Percentiles rank a stretch among this genome's conserved stretches.
phyloP scores from a whole-genome alignment of 1,140 invertebrate species.

The Atopsyche davidsoni region DNA sequence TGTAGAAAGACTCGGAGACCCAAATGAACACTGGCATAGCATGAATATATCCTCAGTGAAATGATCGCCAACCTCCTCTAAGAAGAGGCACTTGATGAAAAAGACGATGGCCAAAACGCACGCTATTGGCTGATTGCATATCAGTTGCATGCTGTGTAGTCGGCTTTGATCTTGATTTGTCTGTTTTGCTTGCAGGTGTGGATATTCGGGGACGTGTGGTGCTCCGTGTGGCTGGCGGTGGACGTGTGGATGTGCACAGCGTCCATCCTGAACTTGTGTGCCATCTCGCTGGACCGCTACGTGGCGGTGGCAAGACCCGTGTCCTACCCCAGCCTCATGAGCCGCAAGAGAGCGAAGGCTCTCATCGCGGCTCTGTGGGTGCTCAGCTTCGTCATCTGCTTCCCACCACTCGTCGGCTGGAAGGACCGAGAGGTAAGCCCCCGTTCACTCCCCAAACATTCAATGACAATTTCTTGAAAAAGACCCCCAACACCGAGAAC shows the following conservation, averaged over 20 bases:
- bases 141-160: too few relatives aligned
- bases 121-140: too few relatives aligned
- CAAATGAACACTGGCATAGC: too few relatives aligned
- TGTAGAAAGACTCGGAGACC: too few relatives aligned
- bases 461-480: too few relatives aligned
- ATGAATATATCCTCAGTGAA: too few relatives aligned
- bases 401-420: slow-evolving; percentile 93
- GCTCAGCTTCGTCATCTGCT: slow-evolving; percentile 92
- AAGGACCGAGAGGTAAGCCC: slow-evolving; percentile 74
- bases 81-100: too few relatives aligned
- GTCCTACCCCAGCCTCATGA: slow-evolving; percentile 90
- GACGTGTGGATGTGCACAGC: slow-evolving; percentile 97
- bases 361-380: slow-evolving; percentile 90
- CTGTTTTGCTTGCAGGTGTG: slow-evolving; percentile 62
- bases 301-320: slow-evolving; percentile 91
- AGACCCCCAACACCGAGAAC: too few relatives aligned
- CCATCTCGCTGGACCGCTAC: slow-evolving; percentile 89
- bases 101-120: too few relatives aligned
- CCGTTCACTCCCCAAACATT: too few relatives aligned
- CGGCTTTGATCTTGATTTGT: not conserved
- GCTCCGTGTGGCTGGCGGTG: slow-evolving; percentile 85
- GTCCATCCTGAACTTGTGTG: slow-evolving; percentile 88
- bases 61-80: too few relatives aligned
- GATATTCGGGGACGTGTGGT: slow-evolving; percentile 90
- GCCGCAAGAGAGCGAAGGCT: slow-evolving; percentile 76